phyloP scores from a whole-genome alignment of 2,888 invertebrate species.

The Schizaphis graminum region DNA sequence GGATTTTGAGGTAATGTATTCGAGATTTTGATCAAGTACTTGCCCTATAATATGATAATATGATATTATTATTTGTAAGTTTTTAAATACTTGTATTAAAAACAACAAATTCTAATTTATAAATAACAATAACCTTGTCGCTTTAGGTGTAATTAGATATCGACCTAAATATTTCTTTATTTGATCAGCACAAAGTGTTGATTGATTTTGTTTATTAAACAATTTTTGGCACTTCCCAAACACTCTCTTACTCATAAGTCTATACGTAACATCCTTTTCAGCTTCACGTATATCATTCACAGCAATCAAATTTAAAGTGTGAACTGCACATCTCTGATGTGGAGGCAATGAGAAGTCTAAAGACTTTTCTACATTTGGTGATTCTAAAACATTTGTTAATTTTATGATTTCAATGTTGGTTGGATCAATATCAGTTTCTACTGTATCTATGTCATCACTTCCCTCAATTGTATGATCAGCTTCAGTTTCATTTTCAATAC shows the following conservation, averaged over 20 bases:
- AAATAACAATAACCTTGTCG: not conserved
- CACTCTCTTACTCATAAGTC: not conserved
- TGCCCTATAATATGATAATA: not conserved
- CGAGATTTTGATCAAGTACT: not conserved
- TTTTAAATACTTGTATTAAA: too few relatives aligned
- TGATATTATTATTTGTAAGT: too few relatives aligned
- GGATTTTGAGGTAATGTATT: not conserved
- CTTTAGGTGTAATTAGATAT: not conserved
- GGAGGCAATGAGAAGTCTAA: not conserved
- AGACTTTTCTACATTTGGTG: not conserved
- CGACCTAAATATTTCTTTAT: not conserved
- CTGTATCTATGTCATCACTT: too few relatives aligned
- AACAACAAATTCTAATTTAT: too few relatives aligned
- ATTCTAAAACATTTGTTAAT: not conserved
- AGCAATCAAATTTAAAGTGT: not conserved
- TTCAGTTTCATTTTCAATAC: too few relatives aligned
- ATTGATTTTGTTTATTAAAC: not conserved
- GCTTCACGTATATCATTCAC: not conserved
- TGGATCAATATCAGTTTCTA: not conserved
- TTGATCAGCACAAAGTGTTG: not conserved
- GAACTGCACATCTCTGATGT: not conserved
- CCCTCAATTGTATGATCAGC: too few relatives aligned
- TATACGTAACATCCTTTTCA: not conserved
- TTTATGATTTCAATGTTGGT: not conserved
- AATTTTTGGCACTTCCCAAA: not conserved